Conservation (phyloP, 2,113 vertebrate genomes). For the Mus pahari region DNA sequence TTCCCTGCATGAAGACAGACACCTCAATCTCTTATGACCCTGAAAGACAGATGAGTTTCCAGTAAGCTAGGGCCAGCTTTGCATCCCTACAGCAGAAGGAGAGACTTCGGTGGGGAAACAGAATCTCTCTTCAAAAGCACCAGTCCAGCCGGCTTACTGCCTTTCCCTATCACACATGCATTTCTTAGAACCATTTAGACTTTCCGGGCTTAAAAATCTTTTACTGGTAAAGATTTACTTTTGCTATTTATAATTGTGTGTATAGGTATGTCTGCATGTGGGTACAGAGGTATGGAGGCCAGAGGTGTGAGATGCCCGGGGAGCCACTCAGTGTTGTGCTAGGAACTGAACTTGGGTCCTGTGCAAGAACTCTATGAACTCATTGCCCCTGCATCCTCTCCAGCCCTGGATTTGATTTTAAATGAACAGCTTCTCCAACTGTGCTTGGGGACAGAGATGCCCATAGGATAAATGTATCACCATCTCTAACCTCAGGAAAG, state of each 20-base stretch:
- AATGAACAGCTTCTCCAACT: background rate
- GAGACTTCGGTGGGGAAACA: background rate
- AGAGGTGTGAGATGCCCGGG: background rate
- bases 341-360: background rate
- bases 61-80: background rate
- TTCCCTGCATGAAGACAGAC: background rate
- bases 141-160: background rate
- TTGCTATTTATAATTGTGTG: background rate
- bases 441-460: background rate
- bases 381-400: background rate
- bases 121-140: background rate
- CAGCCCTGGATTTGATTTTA: background rate
- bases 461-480: background rate
- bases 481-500: background rate
- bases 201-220: constrained; percentile 27
- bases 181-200: background rate
- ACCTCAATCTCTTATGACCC: background rate
- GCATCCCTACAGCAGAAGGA: background rate
- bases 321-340: background rate
- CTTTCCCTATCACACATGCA: background rate
- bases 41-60: constrained; percentile 4
- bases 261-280: background rate
- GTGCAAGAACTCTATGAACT: background rate
- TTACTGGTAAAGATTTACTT: background rate
- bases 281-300: background rate